Conservation (phyloP, 2,888 invertebrate species). For the Phaonia tiefii region DNA sequence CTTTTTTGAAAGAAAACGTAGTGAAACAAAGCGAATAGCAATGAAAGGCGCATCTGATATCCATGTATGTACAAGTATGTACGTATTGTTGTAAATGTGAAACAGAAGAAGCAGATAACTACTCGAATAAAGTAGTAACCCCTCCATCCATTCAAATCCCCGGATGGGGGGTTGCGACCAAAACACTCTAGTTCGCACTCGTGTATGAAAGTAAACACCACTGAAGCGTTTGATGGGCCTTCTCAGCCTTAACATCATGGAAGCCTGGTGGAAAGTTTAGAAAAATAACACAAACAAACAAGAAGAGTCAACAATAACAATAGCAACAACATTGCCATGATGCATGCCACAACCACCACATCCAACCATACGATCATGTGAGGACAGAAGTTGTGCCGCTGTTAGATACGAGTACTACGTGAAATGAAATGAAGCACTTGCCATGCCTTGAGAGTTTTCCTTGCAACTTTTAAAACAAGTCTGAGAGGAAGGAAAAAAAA, state of each 20-base stretch:
- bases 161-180: background rate
- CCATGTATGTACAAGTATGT: constrained; percentile 38
- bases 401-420: too few species aligned
- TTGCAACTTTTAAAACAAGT: background rate
- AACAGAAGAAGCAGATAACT: constrained; percentile 31
- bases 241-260: constrained; percentile 40
- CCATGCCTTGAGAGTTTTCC: constrained; percentile 22
- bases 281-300: constrained; percentile 67
- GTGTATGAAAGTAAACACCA: background rate
- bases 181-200: background rate
- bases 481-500: constrained; percentile 21
- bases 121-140: background rate
- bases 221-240: background rate
- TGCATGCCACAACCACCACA: background rate
- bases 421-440: too few species aligned
- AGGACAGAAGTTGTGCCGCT: too few species aligned
- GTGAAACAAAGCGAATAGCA: constrained; percentile 35
- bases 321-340: constrained; percentile 28
- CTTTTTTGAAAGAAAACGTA: constrained; percentile 26
- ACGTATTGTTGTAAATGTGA: constrained; percentile 5
- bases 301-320: constrained; percentile 20
- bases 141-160: too few species aligned
- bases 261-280: constrained; percentile 60
- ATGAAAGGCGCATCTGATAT: constrained; percentile 13
- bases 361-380: background rate